A percentile compares a stretch with the other conserved stretches of the same genome.
These are phyloP conservation scores for Trisateles emortualis DNA, from an alignment of 2,888 invertebrate genomes.

Conservation along the genomic window DNA sequence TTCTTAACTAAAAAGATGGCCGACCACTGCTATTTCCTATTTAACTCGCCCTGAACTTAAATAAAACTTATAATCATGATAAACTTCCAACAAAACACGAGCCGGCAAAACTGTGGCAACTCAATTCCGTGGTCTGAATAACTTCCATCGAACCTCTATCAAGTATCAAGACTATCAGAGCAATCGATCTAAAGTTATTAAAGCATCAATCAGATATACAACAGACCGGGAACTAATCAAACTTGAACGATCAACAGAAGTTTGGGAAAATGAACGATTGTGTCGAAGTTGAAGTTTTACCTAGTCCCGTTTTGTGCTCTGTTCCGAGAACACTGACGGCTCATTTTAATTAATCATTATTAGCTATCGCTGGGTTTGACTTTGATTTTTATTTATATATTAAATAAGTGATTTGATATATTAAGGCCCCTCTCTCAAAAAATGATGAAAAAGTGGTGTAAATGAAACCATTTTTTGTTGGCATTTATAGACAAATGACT, in stretches of 20 bases:
- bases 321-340: slow-evolving; percentile 24
- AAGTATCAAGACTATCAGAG: slow-evolving; percentile 21
- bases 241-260: slow-evolving; percentile 19
- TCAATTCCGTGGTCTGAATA: not conserved
- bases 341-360: slow-evolving; percentile 25
- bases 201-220: slow-evolving; percentile 36
- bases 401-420: too few relatives aligned
- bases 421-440: too few relatives aligned
- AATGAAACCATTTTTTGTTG: too few relatives aligned
- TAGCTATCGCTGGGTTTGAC: not conserved
- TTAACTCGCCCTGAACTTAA: not conserved
- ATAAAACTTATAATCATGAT: not conserved
- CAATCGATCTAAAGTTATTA: slow-evolving; percentile 42
- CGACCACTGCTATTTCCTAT: too few relatives aligned
- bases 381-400: not conserved
- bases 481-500: too few relatives aligned
- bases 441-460: too few relatives aligned
- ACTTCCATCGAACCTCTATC: slow-evolving; percentile 1
- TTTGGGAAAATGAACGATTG: slow-evolving; percentile 32
- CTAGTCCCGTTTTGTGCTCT: slow-evolving; percentile 3
- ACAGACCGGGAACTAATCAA: slow-evolving; percentile 33
- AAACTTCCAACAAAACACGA: not conserved
- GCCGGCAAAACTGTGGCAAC: not conserved
- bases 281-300: slow-evolving; percentile 27
- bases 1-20: too few relatives aligned